Evolutionary conservation across 2,888 invertebrate genomes (phyloP).

Genomic region (Portevinia maculata): DNA sequence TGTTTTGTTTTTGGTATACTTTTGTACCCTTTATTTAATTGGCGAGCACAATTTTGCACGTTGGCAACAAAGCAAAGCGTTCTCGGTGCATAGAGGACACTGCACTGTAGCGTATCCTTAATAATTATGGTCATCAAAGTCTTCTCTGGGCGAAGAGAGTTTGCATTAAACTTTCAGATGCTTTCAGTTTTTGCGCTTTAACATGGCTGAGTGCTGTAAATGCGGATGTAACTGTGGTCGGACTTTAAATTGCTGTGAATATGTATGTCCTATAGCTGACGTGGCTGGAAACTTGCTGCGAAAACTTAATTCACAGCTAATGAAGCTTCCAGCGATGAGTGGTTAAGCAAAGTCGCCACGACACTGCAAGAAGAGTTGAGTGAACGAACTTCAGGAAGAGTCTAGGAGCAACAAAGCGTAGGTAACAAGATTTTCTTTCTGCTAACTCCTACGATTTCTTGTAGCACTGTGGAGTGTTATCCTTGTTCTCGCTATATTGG

Average conservation of each 20-base stretch:
- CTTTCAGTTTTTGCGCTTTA: constrained; percentile 28
- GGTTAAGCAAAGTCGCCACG: constrained; percentile 41
- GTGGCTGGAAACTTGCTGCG: constrained; percentile 48
- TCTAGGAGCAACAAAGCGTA: constrained; percentile 50
- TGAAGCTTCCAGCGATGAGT: constrained; percentile 58
- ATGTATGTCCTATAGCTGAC: constrained; percentile 37
- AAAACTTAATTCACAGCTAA: constrained; percentile 72
- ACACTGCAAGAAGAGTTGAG: constrained; percentile 36
- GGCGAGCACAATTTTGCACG: constrained; percentile 54
- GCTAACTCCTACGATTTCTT: constrained; percentile 26
- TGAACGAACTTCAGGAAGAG: constrained; percentile 38
- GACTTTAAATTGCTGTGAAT: background rate
- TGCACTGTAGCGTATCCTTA: constrained; percentile 51
- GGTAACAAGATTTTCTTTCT: constrained; percentile 34
- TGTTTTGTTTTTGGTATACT: constrained; percentile 22
- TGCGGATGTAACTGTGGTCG: constrained; percentile 33
- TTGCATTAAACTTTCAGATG: constrained; percentile 65
- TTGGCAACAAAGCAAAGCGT: constrained; percentile 41
- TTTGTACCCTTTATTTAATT: constrained; percentile 45
- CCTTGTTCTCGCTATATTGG: constrained; percentile 12
- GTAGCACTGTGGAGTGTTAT: background rate
- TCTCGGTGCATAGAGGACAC: constrained; percentile 41
- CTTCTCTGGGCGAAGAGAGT: constrained; percentile 56
- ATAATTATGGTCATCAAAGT: constrained; percentile 58
- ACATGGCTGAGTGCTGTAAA: constrained; percentile 42